A percentile compares a stretch with the other conserved stretches of the same genome.
phyloP scores from a whole-genome alignment of 2,113 vertebrate genomes.

The Sciurus niger region DNA sequence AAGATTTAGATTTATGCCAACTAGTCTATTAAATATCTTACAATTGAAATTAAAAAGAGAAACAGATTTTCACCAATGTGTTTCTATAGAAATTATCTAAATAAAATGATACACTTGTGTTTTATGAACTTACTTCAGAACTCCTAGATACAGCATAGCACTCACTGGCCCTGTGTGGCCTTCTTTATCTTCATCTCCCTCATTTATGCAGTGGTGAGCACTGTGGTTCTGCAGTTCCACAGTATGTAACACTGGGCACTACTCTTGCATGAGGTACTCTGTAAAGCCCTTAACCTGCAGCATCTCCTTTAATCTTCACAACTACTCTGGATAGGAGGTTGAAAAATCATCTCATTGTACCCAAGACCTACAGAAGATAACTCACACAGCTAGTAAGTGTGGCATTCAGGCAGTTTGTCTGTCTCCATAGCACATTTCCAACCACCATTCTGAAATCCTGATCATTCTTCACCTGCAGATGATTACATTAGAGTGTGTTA shows the following conservation, averaged over 20 bases:
- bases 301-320: not conserved
- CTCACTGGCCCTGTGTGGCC: not conserved
- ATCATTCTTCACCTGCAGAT: not conserved
- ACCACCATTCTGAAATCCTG: not conserved
- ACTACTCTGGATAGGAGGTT: not conserved
- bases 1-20: not conserved
- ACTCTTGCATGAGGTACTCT: not conserved
- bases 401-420: not conserved
- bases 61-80: not conserved
- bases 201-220: not conserved
- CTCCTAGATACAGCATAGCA: not conserved
- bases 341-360: not conserved
- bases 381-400: not conserved
- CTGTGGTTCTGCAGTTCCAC: not conserved
- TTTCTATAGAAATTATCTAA: constrained; percentile 26
- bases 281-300: not conserved
- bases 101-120: not conserved
- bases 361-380: not conserved
- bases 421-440: not conserved
- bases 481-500: not conserved
- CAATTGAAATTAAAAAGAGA: constrained; percentile 24
- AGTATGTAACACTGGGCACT: not conserved
- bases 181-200: not conserved
- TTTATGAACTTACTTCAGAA: not conserved
- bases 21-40: not conserved